A percentile compares a stretch with the other conserved stretches of the same genome.
Evolutionary conservation across 2,113 vertebrate species (phyloP).

Genomic region (Pelecanus crispus): DNA sequence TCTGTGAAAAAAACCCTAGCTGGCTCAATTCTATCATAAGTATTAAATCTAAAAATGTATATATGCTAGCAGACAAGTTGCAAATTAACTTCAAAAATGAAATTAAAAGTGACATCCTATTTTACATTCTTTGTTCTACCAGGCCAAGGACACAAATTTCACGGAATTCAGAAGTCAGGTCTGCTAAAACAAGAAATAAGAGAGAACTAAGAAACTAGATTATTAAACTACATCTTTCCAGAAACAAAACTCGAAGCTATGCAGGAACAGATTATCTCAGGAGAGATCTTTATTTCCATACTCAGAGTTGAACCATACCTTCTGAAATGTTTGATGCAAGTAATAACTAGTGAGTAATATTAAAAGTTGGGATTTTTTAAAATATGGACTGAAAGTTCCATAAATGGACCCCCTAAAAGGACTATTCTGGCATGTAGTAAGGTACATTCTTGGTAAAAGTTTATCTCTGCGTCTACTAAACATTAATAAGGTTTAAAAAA

Average conservation of each 20-base stretch:
- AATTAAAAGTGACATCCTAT: neutral
- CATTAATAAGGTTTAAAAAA: neutral
- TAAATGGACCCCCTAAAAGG: neutral
- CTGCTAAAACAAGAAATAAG: neutral
- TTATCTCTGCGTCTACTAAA: neutral
- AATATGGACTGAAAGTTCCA: neutral
- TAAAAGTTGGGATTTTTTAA: neutral
- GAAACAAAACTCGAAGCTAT: neutral
- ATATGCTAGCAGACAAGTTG: neutral
- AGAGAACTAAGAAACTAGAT: neutral
- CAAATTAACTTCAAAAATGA: neutral
- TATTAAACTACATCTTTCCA: neutral
- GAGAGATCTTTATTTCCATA: neutral
- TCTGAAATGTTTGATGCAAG: neutral
- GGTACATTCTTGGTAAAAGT: neutral
- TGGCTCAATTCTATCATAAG: neutral
- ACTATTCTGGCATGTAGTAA: neutral
- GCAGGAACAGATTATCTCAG: neutral
- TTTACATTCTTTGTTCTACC: neutral
- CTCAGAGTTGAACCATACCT: neutral
- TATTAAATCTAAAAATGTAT: neutral
- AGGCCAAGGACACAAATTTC: neutral
- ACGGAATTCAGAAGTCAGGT: neutral
- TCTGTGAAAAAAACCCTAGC: neutral
- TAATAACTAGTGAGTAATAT: neutral